Evolutionary conservation across 2,888 invertebrate genomes (phyloP), one percentile per base, ranked within the genome.

Genomic region (Macrophya annulata): DNA sequence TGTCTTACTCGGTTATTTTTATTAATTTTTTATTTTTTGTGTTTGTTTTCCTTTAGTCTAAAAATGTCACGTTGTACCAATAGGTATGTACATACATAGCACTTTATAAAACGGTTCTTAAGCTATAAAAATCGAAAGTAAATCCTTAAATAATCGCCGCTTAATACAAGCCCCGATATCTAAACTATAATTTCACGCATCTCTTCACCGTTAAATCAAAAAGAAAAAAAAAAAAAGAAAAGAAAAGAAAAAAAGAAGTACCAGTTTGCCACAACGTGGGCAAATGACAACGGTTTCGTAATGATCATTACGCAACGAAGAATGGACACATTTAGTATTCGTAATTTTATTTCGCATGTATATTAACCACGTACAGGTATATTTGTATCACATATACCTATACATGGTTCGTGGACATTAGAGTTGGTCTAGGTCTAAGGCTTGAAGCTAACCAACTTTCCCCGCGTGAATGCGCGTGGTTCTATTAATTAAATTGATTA

Each of bases 221-320:
- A 17, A 37, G 17, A 1, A 12, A 37, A 12, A 17, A 43, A 37
- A 40, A 25, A 62, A 43, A 62, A 4, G 1, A 37, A 3, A 55
- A 48, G 12, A 55, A 55, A 43, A 62, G n/a, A 68, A n/a, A 48
- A 31, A 48, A 15, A 83, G 48, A 45, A 81, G 21, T 65, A 40
- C 45, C n/a, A 83, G 68, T 6, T 37, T n/a, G 40, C 25, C 9
- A n/a, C n/a, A 62, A 71, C 21, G 10, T 48, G 25, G 48, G 21
- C 83, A 81, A 59, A 51, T 62, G 83, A 45, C 40, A 48, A 83
- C 68, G 68, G 48, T 83, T 68, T 68, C 83, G 45, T 83, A 83
- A 83, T 83, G 48, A 37, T 48, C 48, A 48, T 83, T 83, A 68
- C 83, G 83, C 17, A 81, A 81, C 62, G 10, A 43, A 10, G 25